Conservation (phyloP, 2,797 vertebrate species). For the Notolepis coatsorum region DNA sequence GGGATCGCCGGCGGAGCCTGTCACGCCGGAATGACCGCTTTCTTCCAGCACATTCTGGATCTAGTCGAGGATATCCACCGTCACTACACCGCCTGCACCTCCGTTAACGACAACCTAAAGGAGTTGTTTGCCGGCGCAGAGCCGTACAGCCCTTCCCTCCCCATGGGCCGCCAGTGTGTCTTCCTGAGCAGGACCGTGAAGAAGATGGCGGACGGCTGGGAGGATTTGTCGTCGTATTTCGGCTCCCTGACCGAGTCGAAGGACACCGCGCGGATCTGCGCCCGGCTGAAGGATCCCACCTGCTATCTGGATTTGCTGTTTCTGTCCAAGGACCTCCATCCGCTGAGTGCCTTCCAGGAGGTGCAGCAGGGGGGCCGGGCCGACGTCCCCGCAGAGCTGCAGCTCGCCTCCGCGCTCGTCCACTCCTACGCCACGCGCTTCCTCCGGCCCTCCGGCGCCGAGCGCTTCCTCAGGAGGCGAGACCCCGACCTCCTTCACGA, state of each 20-base stretch:
- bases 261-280: constrained; percentile 14
- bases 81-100: constrained; percentile 37
- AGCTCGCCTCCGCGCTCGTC: constrained; percentile 49
- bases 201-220: constrained; percentile 65
- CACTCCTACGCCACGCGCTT: constrained; percentile 52
- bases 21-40: constrained; percentile 49
- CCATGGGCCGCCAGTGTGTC: constrained; percentile 36
- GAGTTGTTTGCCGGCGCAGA: constrained; percentile 43
- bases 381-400: constrained; percentile 44
- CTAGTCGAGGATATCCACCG: constrained; percentile 64
- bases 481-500: constrained; percentile 21
- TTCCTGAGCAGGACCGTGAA: constrained; percentile 48
- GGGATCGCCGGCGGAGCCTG: constrained; percentile 57
- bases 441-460: constrained; percentile 2
- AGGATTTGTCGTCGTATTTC: constrained; percentile 63
- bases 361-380: constrained; percentile 16
- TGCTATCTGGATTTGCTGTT: constrained; percentile 69
- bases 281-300: constrained; percentile 44
- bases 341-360: constrained; percentile 63
- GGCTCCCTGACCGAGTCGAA: background rate
- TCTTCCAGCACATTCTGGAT: constrained; percentile 48
- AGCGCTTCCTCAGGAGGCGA: constrained; percentile 37
- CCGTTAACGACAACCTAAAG: constrained; percentile 34
- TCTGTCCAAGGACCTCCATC: constrained; percentile 65
- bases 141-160: background rate